phyloP scores from a whole-genome alignment of 1,140 invertebrate species.

The Phocides pigmalion region DNA sequence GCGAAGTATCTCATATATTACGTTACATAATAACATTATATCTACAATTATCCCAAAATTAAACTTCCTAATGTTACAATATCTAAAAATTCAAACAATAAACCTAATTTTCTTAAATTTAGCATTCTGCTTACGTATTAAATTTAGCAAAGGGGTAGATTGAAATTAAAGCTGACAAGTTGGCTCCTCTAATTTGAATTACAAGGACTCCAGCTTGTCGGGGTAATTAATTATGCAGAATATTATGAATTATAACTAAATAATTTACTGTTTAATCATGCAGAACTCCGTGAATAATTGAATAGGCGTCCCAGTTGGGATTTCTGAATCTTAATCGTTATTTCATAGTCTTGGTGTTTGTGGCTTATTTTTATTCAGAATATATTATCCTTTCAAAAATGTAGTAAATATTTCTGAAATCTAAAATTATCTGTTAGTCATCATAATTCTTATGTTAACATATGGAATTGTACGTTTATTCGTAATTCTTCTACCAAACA shows the following conservation, averaged over 20 bases:
- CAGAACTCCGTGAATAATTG: not conserved
- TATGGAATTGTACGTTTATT: too few relatives aligned
- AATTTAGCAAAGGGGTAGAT: slow-evolving; percentile 14
- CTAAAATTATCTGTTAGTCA: too few relatives aligned
- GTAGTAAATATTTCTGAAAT: too few relatives aligned
- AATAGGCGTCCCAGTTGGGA: not conserved
- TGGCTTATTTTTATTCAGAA: not conserved
- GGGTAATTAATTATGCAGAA: slow-evolving; percentile 12
- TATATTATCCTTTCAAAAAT: too few relatives aligned
- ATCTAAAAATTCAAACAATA: not conserved
- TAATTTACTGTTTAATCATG: slow-evolving; percentile 20
- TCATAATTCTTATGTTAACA: too few relatives aligned
- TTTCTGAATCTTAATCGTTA: not conserved
- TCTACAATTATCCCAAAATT: too few relatives aligned
- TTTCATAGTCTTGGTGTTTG: not conserved
- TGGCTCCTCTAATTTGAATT: slow-evolving; percentile 12
- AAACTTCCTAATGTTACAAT: too few relatives aligned
- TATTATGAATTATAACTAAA: slow-evolving; percentile 16
- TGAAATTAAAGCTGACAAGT: slow-evolving; percentile 22
- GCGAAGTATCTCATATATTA: too few relatives aligned
- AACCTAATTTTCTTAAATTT: not conserved
- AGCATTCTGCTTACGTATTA: not conserved
- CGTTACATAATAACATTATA: too few relatives aligned
- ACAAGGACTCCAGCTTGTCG: slow-evolving; percentile 3
- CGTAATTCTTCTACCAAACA: too few relatives aligned